Conservation (phyloP, 1,140 invertebrate genomes). For the Acromyrmex heyeri region DNA sequence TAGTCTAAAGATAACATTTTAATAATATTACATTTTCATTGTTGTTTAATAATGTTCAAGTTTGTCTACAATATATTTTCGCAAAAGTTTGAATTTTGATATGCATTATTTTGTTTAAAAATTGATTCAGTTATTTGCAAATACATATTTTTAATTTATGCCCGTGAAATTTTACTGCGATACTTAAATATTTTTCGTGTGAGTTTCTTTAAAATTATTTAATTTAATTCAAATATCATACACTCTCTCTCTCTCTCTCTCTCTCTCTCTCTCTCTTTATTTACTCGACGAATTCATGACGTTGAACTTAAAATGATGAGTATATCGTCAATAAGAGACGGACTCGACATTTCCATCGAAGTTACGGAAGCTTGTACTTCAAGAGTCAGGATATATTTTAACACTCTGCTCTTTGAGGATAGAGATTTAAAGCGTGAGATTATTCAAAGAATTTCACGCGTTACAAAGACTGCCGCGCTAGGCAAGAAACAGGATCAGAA, state of each 20-base stretch:
- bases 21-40: not conserved
- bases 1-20: not conserved
- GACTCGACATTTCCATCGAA: not conserved
- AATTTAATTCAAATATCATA: not conserved
- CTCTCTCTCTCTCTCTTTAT: conserved; percentile 3
- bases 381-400: not conserved
- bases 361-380: not conserved
- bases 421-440: conserved; percentile 35
- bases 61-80: not conserved
- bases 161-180: not conserved
- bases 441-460: conserved; percentile 34
- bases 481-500: conserved; percentile 36
- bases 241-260: not conserved
- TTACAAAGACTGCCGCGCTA: not conserved
- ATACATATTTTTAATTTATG: not conserved
- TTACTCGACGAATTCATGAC: not conserved
- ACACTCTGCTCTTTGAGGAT: not conserved
- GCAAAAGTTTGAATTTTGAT: not conserved
- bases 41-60: not conserved
- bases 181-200: not conserved
- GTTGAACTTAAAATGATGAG: not conserved
- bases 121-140: not conserved
- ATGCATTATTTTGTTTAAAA: not conserved
- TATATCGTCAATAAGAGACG: not conserved
- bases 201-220: conserved; percentile 3